phyloP scores from a whole-genome alignment of 2,797 vertebrate species.

The Nyctibius grandis region DNA sequence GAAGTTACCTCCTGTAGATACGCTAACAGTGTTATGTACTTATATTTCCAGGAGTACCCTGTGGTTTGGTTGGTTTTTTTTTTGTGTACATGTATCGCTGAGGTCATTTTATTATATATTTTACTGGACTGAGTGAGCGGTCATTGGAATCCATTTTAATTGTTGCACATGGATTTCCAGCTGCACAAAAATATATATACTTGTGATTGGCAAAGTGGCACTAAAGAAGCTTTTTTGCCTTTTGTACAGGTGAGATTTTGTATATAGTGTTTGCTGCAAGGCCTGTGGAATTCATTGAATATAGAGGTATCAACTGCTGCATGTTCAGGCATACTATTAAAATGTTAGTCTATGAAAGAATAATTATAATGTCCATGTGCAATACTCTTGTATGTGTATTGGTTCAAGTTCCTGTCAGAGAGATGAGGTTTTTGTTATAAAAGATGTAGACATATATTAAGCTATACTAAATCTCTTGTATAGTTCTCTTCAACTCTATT shows the following conservation, averaged over 20 bases:
- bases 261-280: slow-evolving; percentile 85
- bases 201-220: slow-evolving; percentile 80
- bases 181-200: slow-evolving; percentile 78
- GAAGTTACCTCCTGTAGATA: slow-evolving; percentile 78
- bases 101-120: slow-evolving; percentile 73
- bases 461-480: slow-evolving; percentile 76
- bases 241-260: slow-evolving; percentile 82
- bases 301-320: slow-evolving; percentile 86
- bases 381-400: slow-evolving; percentile 86
- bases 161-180: slow-evolving; percentile 76
- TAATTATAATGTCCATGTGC: slow-evolving; percentile 87
- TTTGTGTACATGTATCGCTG: slow-evolving; percentile 71
- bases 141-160: slow-evolving; percentile 77
- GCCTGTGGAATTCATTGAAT: slow-evolving; percentile 85
- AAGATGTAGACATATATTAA: slow-evolving; percentile 77
- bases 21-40: slow-evolving; percentile 80
- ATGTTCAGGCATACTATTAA: slow-evolving; percentile 86
- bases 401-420: slow-evolving; percentile 81
- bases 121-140: slow-evolving; percentile 81
- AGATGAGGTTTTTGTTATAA: slow-evolving; percentile 74
- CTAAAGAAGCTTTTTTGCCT: slow-evolving; percentile 78
- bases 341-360: slow-evolving; percentile 84
- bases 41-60: slow-evolving; percentile 74
- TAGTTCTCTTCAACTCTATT: slow-evolving; percentile 75
- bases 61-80: slow-evolving; percentile 49